Percentiles rank a stretch among this genome's conserved stretches.
These are phyloP conservation scores for Acronicta psi DNA, from an alignment of 2,888 invertebrate species.

Conservation along the genomic window DNA sequence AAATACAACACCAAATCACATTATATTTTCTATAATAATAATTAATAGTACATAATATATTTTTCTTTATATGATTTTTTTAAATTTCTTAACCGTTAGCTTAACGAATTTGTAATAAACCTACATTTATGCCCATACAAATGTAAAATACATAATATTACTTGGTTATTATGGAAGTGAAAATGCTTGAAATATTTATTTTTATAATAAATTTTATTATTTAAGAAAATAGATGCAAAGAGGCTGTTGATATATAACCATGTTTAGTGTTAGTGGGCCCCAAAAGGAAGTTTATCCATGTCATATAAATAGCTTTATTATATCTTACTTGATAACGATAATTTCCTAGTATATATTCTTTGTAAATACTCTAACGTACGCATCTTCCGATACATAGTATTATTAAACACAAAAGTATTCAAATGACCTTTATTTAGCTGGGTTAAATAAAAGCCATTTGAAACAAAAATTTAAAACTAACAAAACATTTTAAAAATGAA, in stretches of 20 bases:
- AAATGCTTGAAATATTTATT: conserved; percentile 67
- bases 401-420: conserved; percentile 56
- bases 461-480: conserved; percentile 52
- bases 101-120: conserved; percentile 72
- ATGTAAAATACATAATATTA: conserved; percentile 54
- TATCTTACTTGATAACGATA: conserved; percentile 73
- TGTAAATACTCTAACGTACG: conserved; percentile 68
- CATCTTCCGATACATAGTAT: conserved; percentile 58
- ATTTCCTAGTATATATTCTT: conserved; percentile 70
- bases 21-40: conserved; percentile 88
- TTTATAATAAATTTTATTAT: conserved; percentile 71
- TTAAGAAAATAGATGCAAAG: conserved; percentile 80
- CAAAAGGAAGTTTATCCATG: conserved; percentile 70
- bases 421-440: conserved; percentile 84
- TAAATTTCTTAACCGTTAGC: conserved; percentile 70
- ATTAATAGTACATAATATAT: conserved; percentile 84
- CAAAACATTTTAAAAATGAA: conserved; percentile 9
- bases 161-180: conserved; percentile 69
- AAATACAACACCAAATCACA: conserved; percentile 89
- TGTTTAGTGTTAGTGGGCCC: conserved; percentile 73
- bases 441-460: conserved; percentile 82
- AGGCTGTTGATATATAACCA: conserved; percentile 64
- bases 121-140: conserved; percentile 59
- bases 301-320: conserved; percentile 68
- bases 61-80: conserved; percentile 79